Evolutionary conservation across 2,797 vertebrate genomes (phyloP).

Genomic region (Mormyrus hasselquistii): DNA sequence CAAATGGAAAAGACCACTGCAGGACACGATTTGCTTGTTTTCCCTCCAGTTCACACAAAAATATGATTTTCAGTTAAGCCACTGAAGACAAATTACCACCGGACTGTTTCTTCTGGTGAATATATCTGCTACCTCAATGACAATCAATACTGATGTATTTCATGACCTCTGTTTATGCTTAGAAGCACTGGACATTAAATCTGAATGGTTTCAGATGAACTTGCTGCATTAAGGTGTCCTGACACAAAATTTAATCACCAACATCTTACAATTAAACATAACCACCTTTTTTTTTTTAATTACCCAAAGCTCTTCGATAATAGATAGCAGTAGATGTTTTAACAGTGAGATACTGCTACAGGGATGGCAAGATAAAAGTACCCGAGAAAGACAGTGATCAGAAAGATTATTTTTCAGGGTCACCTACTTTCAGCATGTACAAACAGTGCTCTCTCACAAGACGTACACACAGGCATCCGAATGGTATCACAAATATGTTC

Average conservation of each 20-base stretch:
- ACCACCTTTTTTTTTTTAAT: not conserved
- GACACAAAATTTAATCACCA: not conserved
- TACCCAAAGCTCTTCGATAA: not conserved
- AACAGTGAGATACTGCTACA: not conserved
- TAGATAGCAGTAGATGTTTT: not conserved
- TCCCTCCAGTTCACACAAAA: not conserved
- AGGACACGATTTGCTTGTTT: not conserved
- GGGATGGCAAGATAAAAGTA: not conserved
- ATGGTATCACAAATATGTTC: not conserved
- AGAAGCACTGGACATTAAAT: not conserved
- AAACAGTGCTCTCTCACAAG: not conserved
- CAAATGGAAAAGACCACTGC: not conserved
- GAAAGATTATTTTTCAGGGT: not conserved
- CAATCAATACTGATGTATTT: not conserved
- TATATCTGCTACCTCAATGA: not conserved
- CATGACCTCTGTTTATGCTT: not conserved
- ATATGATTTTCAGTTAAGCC: not conserved
- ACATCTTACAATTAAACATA: not conserved
- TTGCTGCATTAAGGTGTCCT: not conserved
- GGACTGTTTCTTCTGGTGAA: not conserved
- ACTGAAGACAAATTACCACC: not conserved
- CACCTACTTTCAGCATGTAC: not conserved
- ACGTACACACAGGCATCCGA: not conserved
- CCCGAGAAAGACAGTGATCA: not conserved
- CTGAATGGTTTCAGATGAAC: not conserved